Evolutionary conservation across 2,888 invertebrate species (phyloP).

Genomic region (Plebejus anna): DNA sequence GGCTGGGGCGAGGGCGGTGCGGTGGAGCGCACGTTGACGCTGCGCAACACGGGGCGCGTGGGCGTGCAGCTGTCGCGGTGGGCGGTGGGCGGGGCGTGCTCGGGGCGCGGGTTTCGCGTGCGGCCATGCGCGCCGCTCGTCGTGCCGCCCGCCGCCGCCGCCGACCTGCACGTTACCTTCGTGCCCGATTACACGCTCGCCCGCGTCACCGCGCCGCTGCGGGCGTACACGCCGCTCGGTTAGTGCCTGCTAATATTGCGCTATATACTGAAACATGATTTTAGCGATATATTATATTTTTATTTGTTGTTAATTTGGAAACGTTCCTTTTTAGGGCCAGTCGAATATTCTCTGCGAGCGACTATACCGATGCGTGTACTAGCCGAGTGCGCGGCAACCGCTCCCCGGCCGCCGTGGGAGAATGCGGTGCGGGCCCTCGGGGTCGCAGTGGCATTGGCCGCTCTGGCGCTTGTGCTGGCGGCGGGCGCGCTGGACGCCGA

Average conservation of each 20-base stretch:
- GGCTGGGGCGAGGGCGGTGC: conserved; percentile 67
- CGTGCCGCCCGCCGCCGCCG: conserved; percentile 59
- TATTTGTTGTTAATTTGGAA: background rate
- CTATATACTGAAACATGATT: background rate
- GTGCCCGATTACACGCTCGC: conserved; percentile 59
- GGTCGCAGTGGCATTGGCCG: conserved; percentile 50
- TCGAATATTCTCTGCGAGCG: conserved; percentile 47
- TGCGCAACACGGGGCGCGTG: conserved; percentile 94
- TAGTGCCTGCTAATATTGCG: background rate
- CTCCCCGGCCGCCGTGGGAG: conserved; percentile 79
- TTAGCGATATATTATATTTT: background rate
- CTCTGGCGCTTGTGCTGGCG: conserved; percentile 53
- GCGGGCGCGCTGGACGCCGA: conserved; percentile 51
- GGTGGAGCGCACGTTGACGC: conserved; percentile 86
- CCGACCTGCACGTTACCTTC: conserved; percentile 54
- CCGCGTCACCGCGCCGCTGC: conserved; percentile 47
- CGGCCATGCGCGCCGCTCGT: conserved; percentile 56
- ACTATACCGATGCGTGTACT: conserved; percentile 51
- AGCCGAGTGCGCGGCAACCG: conserved; percentile 45
- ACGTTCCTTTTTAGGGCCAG: conserved; percentile 39
- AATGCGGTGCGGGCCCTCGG: conserved; percentile 74
- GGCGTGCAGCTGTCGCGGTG: conserved; percentile 83
- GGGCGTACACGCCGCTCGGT: conserved; percentile 13
- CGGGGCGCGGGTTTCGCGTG: conserved; percentile 61
- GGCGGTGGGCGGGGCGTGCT: conserved; percentile 55